phyloP scores from a whole-genome alignment of 2,113 vertebrate genomes.

The Rhinoderma darwinii region DNA sequence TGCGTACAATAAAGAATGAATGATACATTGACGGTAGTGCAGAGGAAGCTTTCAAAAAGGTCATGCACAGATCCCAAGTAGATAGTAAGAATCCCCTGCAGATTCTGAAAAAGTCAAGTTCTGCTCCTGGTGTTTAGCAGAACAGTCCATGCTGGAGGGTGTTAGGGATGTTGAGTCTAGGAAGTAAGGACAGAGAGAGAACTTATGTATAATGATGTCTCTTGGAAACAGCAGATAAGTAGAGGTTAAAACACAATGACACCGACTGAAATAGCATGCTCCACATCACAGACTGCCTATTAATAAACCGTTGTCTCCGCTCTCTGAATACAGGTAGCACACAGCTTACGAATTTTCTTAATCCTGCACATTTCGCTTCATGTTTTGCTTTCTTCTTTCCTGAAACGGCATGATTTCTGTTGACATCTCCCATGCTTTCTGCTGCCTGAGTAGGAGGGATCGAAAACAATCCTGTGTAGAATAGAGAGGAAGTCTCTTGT shows the following conservation, averaged over 20 bases:
- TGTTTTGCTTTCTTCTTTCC: too few relatives aligned
- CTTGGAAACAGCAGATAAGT: neutral
- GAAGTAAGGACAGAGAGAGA: conserved; percentile 53
- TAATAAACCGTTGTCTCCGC: too few relatives aligned
- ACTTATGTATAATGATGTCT: conserved; percentile 6
- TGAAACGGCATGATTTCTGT: too few relatives aligned
- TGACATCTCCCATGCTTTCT: too few relatives aligned
- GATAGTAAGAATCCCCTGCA: conserved; percentile 19
- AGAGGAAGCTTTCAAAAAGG: conserved; percentile 20
- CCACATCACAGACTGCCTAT: neutral
- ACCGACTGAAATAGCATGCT: neutral
- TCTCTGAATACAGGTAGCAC: neutral
- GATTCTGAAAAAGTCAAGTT: conserved; percentile 42
- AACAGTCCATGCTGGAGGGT: conserved; percentile 38
- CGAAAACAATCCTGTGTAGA: neutral
- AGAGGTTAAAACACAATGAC: neutral
- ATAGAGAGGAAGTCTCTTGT: neutral
- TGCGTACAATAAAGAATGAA: neutral
- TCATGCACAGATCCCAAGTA: conserved; percentile 12
- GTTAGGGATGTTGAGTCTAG: conserved; percentile 55
- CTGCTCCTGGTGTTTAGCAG: conserved; percentile 27
- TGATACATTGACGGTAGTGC: neutral
- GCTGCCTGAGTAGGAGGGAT: too few relatives aligned
- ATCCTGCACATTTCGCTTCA: neutral
- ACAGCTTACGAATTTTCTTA: neutral